Base-by-base conservation (phyloP, 1,140 invertebrate species). In the Lamellibrachia luymesi region DNA sequence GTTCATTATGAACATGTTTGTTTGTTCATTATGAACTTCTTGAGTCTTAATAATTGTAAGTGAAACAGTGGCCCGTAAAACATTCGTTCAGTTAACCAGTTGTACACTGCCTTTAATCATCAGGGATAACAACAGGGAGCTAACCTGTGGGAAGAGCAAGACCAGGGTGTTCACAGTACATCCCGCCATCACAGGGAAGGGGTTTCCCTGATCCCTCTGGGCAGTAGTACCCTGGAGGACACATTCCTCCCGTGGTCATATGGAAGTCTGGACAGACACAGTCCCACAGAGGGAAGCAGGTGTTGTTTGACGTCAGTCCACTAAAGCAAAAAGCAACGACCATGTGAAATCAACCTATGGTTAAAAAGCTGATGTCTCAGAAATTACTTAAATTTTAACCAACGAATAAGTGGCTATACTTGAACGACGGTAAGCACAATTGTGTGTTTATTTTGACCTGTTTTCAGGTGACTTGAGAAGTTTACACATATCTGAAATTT, bases 261-360 rank as follows among this genome's bases (percentile, higher is more conserved):
- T 94, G 90, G 94, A 95, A 96, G 51, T 93, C 92, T 51, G 95
- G 94, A 94, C 95, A 96, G 10, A 95, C 95, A 94, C 95, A 96
- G 94, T 95, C 95, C 95, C 95, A 96, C 91, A 93, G 93, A 0
- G 95, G 95, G 2, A 95, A 94, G 93, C 95, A 96, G 0, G 95
- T 96, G 94, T 95, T 94, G 93, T 96, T 96, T 50, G 95, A 95
- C 90, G 94, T 95, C 50, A 96, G 94, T 51, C 93, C 94, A 94
- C 95, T 96, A 93, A 22, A 22, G 13, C 25, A 17, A 22, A 17
- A 80, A 22, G 25, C 25, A 80, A 80, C 25, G 4, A 80, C 2
- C 8, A 80, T 80, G 64, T 22, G 38, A 38, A 38, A 38, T 38
- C 38, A 38, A 38, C 38, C 38, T 38, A 38, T 38, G 38, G 38